These are phyloP conservation scores for Sabatieria punctata DNA, from an alignment of 2,888 invertebrate species.

Conservation along the genomic window DNA sequence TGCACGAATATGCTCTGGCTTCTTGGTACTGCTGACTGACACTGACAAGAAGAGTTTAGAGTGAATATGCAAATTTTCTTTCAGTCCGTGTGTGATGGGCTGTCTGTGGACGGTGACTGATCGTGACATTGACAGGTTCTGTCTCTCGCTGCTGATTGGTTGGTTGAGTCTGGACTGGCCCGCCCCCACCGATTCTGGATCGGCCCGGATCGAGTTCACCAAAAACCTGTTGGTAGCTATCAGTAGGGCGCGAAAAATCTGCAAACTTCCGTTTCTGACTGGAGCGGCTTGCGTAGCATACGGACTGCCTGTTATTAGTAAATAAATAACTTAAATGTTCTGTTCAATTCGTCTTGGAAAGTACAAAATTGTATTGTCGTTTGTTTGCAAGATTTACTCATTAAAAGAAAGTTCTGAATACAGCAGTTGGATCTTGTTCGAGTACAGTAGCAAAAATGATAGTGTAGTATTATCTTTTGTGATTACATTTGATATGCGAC, in stretches of 20 bases:
- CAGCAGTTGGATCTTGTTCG: too few relatives aligned
- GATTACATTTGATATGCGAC: too few relatives aligned
- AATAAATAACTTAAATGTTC: too few relatives aligned
- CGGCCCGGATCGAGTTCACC: background rate
- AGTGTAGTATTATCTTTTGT: too few relatives aligned
- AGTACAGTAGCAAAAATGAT: too few relatives aligned
- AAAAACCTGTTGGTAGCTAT: constrained; percentile 13
- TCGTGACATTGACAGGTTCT: constrained; percentile 37
- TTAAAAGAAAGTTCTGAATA: too few relatives aligned
- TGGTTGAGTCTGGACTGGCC: constrained; percentile 20
- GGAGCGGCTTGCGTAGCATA: constrained; percentile 56
- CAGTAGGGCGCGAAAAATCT: constrained; percentile 23
- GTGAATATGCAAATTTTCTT: constrained; percentile 2
- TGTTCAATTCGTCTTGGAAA: too few relatives aligned
- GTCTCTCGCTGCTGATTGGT: constrained; percentile 26
- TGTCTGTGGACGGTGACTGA: constrained; percentile 65
- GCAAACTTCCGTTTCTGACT: constrained; percentile 42
- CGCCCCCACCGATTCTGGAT: background rate
- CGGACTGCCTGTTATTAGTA: constrained; percentile 50
- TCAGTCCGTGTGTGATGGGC: constrained; percentile 53
- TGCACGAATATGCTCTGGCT: constrained; percentile 47
- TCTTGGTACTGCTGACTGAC: constrained; percentile 41
- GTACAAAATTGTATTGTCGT: too few relatives aligned
- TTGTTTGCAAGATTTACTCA: too few relatives aligned
- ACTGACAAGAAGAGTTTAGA: background rate